A percentile compares a stretch with the other conserved stretches of the same genome.
Evolutionary conservation across 2,113 vertebrate species (phyloP).

Genomic region (Cichladusa arquata): DNA sequence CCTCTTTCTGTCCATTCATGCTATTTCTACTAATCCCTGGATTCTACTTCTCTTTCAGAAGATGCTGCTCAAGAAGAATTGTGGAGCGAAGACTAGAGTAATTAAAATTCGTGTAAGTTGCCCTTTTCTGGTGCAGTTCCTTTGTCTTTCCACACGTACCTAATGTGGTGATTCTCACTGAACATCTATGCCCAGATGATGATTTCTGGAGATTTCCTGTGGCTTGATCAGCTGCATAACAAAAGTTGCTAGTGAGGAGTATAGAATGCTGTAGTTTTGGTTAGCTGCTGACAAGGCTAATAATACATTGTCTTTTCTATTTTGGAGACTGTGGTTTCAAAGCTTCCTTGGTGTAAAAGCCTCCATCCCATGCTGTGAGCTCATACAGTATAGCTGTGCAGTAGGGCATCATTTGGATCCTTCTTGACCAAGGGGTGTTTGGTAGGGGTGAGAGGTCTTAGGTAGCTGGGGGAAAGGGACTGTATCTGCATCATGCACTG

Average conservation of each 20-base stretch:
- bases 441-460: not conserved
- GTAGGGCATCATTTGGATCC: not conserved
- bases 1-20: not conserved
- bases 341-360: not conserved
- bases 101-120: constrained; percentile 88
- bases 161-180: not conserved
- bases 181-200: not conserved
- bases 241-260: not conserved
- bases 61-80: constrained; percentile 91
- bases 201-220: not conserved
- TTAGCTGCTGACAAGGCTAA: not conserved
- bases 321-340: not conserved
- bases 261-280: not conserved
- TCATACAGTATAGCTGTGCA: not conserved
- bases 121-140: not conserved
- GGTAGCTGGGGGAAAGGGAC: not conserved
- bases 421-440: not conserved
- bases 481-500: not conserved
- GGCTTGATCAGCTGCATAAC: not conserved
- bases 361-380: not conserved
- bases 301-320: not conserved
- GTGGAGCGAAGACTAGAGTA: constrained; percentile 84
- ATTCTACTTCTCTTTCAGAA: constrained; percentile 80
- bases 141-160: not conserved
- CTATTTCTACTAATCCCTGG: constrained; percentile 33